Evolutionary conservation across 2,113 vertebrate genomes (phyloP).

Genomic region (Ellobius talpinus): DNA sequence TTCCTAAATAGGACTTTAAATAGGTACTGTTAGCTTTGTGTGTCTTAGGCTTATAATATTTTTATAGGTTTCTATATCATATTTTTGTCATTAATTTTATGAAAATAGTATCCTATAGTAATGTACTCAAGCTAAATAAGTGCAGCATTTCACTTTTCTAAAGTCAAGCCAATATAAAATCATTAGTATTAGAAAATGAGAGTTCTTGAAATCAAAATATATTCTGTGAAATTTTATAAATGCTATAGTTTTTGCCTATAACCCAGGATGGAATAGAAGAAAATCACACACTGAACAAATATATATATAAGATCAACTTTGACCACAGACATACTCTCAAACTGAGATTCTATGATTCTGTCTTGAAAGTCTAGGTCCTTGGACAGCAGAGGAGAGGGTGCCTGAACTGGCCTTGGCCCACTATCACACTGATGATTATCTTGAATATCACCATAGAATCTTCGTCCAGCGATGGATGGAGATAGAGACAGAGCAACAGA

Average conservation of each 20-base stretch:
- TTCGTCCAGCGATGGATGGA: too few species aligned
- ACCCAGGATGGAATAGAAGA: not conserved
- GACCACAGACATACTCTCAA: not conserved
- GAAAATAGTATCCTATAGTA: not conserved
- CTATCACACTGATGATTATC: too few species aligned
- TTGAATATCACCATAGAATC: too few species aligned
- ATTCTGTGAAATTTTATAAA: slow-evolving; percentile 10
- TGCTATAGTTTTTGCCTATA: not conserved
- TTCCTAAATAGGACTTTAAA: not conserved
- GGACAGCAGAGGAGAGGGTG: too few species aligned
- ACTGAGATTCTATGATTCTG: not conserved
- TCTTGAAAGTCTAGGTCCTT: not conserved
- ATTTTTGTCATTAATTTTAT: not conserved
- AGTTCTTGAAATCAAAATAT: not conserved
- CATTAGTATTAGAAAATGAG: not conserved
- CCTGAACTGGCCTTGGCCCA: too few species aligned
- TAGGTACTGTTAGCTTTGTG: not conserved
- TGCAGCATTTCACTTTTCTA: not conserved
- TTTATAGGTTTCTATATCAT: not conserved
- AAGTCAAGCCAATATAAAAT: not conserved
- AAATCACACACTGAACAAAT: slow-evolving; percentile 34
- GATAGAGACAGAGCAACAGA: too few species aligned
- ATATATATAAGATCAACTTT: not conserved
- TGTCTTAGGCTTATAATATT: not conserved
- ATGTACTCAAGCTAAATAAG: not conserved